Conservation (phyloP, 2,113 vertebrate species). For the Delphinus delphis region DNA sequence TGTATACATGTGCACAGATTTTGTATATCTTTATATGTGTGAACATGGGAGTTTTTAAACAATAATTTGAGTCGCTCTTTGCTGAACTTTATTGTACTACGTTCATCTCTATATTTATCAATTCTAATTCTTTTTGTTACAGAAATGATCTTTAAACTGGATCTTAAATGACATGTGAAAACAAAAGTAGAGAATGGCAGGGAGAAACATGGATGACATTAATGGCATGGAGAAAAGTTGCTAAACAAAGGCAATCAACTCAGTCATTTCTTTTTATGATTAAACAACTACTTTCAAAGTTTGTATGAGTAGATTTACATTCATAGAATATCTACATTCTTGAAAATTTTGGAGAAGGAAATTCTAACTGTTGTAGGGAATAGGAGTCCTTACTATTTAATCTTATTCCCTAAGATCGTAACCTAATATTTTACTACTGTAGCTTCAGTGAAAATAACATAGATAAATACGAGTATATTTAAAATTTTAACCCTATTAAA, state of each 20-base stretch:
- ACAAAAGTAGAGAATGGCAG: not conserved
- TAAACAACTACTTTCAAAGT: not conserved
- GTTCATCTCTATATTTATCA: not conserved
- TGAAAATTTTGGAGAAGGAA: not conserved
- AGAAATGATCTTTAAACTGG: not conserved
- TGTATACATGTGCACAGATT: not conserved
- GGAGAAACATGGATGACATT: not conserved
- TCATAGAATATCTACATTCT: not conserved
- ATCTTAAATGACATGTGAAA: not conserved
- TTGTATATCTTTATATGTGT: not conserved
- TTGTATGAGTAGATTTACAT: not conserved
- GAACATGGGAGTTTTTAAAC: not conserved
- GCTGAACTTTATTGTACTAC: not conserved
- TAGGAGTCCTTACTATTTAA: not conserved
- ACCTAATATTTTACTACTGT: not conserved
- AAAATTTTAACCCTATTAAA: not conserved
- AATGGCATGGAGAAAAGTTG: not conserved
- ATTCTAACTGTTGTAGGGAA: not conserved
- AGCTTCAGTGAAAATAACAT: not conserved
- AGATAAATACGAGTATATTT: not conserved
- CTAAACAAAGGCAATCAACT: not conserved
- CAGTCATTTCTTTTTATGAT: not conserved
- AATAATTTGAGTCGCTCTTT: not conserved
- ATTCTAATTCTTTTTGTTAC: not conserved
- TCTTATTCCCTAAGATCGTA: not conserved